A percentile compares a stretch with the other conserved stretches of the same genome.
Conservation (phyloP, 2,113 vertebrate species). For the Coptodon bakossiorum region DNA sequence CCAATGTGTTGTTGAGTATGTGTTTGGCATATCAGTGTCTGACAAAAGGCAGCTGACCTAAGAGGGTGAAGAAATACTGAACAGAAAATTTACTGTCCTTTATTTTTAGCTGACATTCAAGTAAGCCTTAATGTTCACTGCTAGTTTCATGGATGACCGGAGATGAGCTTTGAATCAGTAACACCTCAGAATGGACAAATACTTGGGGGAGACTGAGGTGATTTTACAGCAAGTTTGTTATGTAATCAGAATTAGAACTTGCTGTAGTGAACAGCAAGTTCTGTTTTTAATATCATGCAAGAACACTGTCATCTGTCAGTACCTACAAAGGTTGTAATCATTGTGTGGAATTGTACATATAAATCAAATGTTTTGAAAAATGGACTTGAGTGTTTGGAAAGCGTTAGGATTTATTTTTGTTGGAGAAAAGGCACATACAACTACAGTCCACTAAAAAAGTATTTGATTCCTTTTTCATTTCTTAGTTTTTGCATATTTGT, state of each 20-base stretch:
- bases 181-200: background rate
- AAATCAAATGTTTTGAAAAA: background rate
- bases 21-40: background rate
- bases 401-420: background rate
- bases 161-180: background rate
- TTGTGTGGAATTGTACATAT: background rate
- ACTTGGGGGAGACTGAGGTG: background rate
- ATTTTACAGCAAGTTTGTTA: background rate
- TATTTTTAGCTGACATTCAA: background rate
- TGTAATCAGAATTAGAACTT: background rate
- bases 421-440: background rate
- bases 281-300: background rate
- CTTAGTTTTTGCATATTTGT: background rate
- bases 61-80: background rate
- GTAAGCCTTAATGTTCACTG: background rate
- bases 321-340: background rate
- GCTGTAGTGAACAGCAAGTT: background rate
- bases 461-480: background rate
- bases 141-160: background rate
- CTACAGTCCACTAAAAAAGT: background rate
- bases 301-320: background rate
- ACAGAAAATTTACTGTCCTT: background rate
- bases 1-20: background rate
- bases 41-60: constrained; percentile 11
- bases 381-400: background rate